Evolutionary conservation across 2,113 vertebrate genomes (phyloP).

Genomic region (Myrmecophaga tridactyla): DNA sequence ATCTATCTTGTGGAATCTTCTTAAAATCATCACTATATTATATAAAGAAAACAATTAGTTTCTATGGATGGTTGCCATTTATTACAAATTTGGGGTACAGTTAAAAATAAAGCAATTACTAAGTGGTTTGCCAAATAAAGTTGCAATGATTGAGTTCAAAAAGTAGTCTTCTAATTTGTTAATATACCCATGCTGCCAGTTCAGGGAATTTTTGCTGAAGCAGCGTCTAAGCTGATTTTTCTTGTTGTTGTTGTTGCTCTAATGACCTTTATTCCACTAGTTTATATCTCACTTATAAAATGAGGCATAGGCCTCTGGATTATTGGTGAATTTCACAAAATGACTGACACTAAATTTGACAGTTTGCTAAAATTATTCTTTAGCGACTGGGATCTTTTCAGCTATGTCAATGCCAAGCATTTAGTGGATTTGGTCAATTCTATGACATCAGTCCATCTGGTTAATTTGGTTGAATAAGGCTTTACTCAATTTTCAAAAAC

Average conservation of each 20-base stretch:
- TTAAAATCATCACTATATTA: background rate
- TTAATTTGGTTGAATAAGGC: background rate
- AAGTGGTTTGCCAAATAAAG: background rate
- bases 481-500: background rate
- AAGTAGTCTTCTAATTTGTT: background rate
- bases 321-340: background rate
- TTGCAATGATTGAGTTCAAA: background rate
- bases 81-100: background rate
- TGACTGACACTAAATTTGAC: background rate
- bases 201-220: background rate
- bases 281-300: background rate
- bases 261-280: background rate
- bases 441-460: background rate
- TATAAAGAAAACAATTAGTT: background rate
- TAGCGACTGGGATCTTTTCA: background rate
- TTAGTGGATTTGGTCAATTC: background rate
- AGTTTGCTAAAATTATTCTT: background rate
- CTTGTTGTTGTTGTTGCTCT: background rate
- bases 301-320: background rate
- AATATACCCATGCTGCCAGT: background rate
- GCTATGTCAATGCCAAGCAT: background rate
- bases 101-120: background rate
- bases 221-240: background rate
- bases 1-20: background rate
- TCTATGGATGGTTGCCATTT: background rate